A percentile compares a stretch with the other conserved stretches of the same genome.
Conservation (phyloP, 2,797 vertebrate genomes). For the Gallinago nigripennis region DNA sequence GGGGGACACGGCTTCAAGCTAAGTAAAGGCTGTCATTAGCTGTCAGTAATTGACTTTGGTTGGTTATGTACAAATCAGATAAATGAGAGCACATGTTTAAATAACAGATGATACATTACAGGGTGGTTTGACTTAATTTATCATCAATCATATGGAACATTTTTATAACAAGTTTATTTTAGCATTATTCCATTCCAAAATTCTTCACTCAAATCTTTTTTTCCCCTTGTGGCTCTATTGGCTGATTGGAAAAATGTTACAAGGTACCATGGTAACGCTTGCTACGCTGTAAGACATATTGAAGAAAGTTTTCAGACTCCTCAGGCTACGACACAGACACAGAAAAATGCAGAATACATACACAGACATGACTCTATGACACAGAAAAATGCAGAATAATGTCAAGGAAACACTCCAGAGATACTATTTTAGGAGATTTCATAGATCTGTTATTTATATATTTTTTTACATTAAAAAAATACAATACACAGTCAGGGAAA, state of each 20-base stretch:
- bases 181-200: constrained; percentile 61
- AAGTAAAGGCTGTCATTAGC: not conserved
- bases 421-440: not conserved
- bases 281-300: constrained; percentile 44
- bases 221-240: constrained; percentile 58
- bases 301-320: constrained; percentile 56
- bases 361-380: too few relatives aligned
- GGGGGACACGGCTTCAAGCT: not conserved
- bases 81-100: constrained; percentile 50
- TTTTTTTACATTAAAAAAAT: not conserved
- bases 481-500: not conserved
- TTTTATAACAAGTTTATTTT: constrained; percentile 72
- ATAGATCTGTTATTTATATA: not conserved
- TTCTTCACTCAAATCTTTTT: constrained; percentile 49
- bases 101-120: constrained; percentile 50
- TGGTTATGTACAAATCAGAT: constrained; percentile 36
- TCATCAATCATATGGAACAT: constrained; percentile 29
- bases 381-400: constrained; percentile 24
- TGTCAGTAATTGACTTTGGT: constrained; percentile 8
- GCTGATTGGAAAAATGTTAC: constrained; percentile 68
- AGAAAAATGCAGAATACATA: constrained; percentile 12
- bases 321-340: constrained; percentile 11
- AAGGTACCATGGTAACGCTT: constrained; percentile 71
- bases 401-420: not conserved
- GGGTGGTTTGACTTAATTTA: constrained; percentile 57